Evolutionary conservation across 1,140 invertebrate species (phyloP).

Genomic region (Dryas iulia): DNA sequence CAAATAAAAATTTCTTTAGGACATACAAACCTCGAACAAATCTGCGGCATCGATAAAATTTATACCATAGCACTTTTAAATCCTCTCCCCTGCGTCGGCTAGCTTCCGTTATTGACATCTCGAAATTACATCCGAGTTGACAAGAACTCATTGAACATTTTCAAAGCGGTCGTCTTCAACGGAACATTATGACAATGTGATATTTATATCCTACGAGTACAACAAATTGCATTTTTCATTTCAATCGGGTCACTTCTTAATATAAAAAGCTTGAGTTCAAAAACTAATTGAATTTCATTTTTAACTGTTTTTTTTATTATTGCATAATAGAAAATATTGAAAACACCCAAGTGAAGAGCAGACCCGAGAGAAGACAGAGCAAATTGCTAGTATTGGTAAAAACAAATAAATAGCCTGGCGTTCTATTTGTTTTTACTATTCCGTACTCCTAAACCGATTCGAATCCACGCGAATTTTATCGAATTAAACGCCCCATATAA

Average conservation of each 20-base stretch:
- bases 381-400: background rate
- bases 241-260: background rate
- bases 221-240: background rate
- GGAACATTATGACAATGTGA: background rate
- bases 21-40: background rate
- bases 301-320: too few species aligned
- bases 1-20: background rate
- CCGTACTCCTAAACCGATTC: slow-evolving; percentile 57
- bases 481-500: slow-evolving; percentile 72
- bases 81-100: background rate
- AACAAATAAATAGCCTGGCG: background rate
- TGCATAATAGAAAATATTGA: too few species aligned
- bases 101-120: slow-evolving; percentile 5
- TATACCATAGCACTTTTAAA: background rate
- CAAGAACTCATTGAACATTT: background rate
- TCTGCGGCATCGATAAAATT: background rate
- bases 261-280: too few species aligned
- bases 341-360: too few species aligned
- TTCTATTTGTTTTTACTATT: slow-evolving; percentile 30
- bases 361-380: background rate
- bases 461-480: slow-evolving; percentile 65
- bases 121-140: slow-evolving; percentile 12
- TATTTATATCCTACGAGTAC: background rate
- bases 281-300: too few species aligned
- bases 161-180: background rate